Evolutionary conservation across 2,797 vertebrate species (phyloP), one percentile per base, ranked within the genome.

Genomic region (Brachyalestes nurse): DNA sequence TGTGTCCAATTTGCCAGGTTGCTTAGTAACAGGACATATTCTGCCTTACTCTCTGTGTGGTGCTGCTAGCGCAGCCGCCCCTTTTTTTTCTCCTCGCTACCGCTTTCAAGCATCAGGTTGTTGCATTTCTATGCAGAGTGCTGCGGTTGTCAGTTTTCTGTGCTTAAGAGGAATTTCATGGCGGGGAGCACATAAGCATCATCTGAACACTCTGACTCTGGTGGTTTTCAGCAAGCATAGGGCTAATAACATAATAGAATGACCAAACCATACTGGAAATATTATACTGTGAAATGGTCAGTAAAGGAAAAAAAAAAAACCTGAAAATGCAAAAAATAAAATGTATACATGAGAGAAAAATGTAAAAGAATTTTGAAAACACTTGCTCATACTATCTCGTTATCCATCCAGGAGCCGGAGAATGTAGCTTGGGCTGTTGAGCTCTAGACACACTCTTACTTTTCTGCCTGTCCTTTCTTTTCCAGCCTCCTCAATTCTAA

Each of bases 11-110:
- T 82, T 75, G 42, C 60, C 23, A 61, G 75, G 83, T 86, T 84
- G 83, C 85, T 82, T 84, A 78, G 85, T 83, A 84, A 86, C 85
- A 70, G 85, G 83, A 79, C 66, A 83, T 78, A 81, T 71, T 75
- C 67, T 64, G 79, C 70, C 49, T 55, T 77, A 28, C 55, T 79
- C 21, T 42, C 14, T 51, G 70, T 51, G 53, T 80, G 65, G 71
- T 40, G 69, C 19, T 66, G 40, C 69, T 69, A n/a, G 81, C 70
- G 75, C 81, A 67, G 70, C 77, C 70, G 60, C 71, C 45, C 61
- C 78, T 57, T 3, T 62, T 23, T 82, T 77, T 67, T 72, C 42
- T 42, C 8, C 79, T 76, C 73, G 42, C 19, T 51, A 49, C 75
- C 25, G 69, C 61, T 40, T 73, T 19, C 62, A 51, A 64, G 77